Evolutionary conservation across 2,113 vertebrate species (phyloP).

Genomic region (Peromyscus polionotus): DNA sequence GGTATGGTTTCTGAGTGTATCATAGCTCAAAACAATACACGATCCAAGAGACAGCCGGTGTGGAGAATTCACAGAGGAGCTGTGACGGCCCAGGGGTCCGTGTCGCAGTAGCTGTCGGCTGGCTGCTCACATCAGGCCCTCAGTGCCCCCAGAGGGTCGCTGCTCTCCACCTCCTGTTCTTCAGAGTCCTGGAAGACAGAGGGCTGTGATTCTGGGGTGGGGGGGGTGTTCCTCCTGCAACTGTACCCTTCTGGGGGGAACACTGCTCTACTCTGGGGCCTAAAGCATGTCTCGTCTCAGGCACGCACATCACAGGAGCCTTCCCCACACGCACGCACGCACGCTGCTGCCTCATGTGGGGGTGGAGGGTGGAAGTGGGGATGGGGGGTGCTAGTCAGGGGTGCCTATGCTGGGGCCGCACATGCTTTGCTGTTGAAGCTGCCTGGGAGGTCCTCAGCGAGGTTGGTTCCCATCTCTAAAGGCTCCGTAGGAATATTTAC

Average conservation of each 20-base stretch:
- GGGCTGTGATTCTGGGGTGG: background rate
- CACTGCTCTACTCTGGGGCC: background rate
- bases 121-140: background rate
- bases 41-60: background rate
- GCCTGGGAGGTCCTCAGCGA: background rate
- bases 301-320: rapidly evolving
- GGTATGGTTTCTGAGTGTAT: background rate
- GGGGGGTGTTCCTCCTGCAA: rapidly evolving
- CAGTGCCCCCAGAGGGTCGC: conserved; percentile 77
- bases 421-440: background rate
- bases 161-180: conserved; percentile 82
- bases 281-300: too few species aligned
- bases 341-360: rapidly evolving
- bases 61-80: conserved; percentile 1
- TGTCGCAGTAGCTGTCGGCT: background rate
- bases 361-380: background rate
- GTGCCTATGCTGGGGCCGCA: background rate
- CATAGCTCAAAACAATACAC: background rate
- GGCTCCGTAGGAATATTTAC: background rate
- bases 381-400: background rate
- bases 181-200: conserved; percentile 84
- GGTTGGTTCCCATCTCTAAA: background rate
- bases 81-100: background rate
- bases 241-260: rapidly evolving
- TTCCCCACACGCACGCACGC: too few species aligned